Percentiles rank a stretch among this genome's conserved stretches.
Evolutionary conservation across 1,140 invertebrate genomes (phyloP).

Genomic region (Drosophila tristis): DNA sequence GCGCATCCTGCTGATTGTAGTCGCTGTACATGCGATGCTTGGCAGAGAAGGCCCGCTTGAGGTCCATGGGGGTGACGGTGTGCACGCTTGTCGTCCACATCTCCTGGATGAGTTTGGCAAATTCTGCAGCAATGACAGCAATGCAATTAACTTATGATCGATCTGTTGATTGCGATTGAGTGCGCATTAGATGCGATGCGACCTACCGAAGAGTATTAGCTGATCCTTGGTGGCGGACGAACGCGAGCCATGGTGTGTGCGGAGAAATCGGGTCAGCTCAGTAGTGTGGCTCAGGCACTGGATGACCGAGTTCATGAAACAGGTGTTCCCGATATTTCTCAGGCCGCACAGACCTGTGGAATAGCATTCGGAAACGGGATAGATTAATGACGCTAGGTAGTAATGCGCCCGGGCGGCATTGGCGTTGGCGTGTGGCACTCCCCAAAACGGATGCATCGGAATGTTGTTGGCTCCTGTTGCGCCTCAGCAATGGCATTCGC

Average conservation of each 20-base stretch:
- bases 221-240: constrained; percentile 78
- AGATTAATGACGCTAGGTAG: constrained; percentile 15
- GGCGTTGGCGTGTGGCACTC: constrained; percentile 48
- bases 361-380: constrained; percentile 25
- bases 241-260: constrained; percentile 61
- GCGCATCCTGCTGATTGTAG: constrained; percentile 89
- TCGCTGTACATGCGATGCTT: constrained; percentile 85
- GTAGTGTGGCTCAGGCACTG: constrained; percentile 92
- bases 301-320: constrained; percentile 98
- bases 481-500: constrained; percentile 21
- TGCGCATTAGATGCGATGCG: too few relatives aligned
- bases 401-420: constrained; percentile 3
- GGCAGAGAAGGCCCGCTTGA: constrained; percentile 81
- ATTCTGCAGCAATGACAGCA: constrained; percentile 86
- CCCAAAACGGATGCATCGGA: constrained; percentile 56
- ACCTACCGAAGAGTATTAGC: constrained; percentile 75
- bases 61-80: constrained; percentile 81
- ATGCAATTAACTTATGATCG: neutral
- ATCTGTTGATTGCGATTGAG: too few relatives aligned
- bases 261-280: constrained; percentile 79
- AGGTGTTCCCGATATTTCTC: constrained; percentile 97
- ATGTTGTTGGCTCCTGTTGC: neutral
- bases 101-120: constrained; percentile 93
- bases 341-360: constrained; percentile 92
- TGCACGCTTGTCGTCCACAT: constrained; percentile 90